These are phyloP conservation scores for Aproaerema taeniolella DNA, from an alignment of 2,888 invertebrate species.

Conservation along the genomic window DNA sequence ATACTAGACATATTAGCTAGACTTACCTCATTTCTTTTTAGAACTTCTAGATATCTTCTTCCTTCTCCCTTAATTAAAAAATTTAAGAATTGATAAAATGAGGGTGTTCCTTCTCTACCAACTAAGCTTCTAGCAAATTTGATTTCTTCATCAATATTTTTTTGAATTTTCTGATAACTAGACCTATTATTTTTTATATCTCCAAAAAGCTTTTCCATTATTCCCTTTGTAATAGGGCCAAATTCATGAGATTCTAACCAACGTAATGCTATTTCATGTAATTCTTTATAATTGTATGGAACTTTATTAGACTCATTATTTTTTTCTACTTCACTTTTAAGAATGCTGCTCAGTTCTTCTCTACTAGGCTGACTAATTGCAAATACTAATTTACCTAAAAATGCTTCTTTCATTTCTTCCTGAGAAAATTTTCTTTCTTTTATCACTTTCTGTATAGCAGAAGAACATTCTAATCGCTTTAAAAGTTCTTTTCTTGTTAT, in stretches of 20 bases:
- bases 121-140: constrained; percentile 36
- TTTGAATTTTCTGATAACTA: constrained; percentile 20
- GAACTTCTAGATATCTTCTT: constrained; percentile 18
- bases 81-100: constrained; percentile 36
- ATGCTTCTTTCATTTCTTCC: constrained; percentile 21
- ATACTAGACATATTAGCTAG: constrained; percentile 20
- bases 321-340: constrained; percentile 20
- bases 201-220: constrained; percentile 24
- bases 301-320: constrained; percentile 16
- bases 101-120: constrained; percentile 34
- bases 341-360: constrained; percentile 18
- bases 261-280: constrained; percentile 31
- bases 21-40: constrained; percentile 20
- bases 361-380: constrained; percentile 21
- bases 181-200: constrained; percentile 12
- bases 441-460: constrained; percentile 22
- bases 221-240: constrained; percentile 22
- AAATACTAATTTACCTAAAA: no score
- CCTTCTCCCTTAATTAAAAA: constrained; percentile 35
- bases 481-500: constrained; percentile 21
- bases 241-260: constrained; percentile 32
- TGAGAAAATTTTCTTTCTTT: constrained; percentile 18
- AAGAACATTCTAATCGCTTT: constrained; percentile 21
- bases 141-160: constrained; percentile 24
- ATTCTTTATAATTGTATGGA: constrained; percentile 28